Conservation (phyloP, 2,113 vertebrate species). For the Pluvianellus socialis region DNA sequence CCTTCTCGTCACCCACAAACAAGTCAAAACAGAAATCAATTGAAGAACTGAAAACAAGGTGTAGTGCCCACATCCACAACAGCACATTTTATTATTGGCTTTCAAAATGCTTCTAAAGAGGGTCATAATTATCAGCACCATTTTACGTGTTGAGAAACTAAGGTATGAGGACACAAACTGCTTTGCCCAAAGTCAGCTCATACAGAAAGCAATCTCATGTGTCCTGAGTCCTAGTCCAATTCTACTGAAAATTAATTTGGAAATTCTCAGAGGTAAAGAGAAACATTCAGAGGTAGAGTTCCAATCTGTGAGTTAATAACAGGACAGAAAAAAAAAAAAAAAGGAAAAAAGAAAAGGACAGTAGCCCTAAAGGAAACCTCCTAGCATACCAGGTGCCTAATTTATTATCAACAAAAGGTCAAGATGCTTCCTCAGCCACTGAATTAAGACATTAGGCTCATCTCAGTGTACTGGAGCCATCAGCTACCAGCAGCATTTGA, state of each 20-base stretch:
- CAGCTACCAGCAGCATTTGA: background rate
- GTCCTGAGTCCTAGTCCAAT: background rate
- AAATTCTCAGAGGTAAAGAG: background rate
- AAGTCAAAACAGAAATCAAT: conserved; percentile 1
- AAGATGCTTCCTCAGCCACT: background rate
- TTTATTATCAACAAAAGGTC: background rate
- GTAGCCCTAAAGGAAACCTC: background rate
- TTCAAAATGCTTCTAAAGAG: background rate
- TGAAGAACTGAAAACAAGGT: background rate
- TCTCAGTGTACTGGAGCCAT: background rate
- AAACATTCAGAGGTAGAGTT: background rate
- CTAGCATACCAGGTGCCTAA: background rate
- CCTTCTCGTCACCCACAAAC: background rate
- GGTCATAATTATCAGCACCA: background rate
- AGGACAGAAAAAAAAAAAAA: rapidly evolving
- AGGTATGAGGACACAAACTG: background rate
- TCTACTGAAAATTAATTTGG: background rate
- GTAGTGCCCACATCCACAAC: background rate
- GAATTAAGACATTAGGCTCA: background rate
- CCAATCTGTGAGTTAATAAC: background rate
- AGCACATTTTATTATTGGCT: background rate
- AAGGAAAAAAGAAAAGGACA: background rate
- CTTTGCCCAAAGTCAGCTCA: background rate
- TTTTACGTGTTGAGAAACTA: background rate
- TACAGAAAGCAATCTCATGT: background rate